Base-by-base conservation (phyloP, 2,113 vertebrate genomes). In the Trinectes maculatus region DNA sequence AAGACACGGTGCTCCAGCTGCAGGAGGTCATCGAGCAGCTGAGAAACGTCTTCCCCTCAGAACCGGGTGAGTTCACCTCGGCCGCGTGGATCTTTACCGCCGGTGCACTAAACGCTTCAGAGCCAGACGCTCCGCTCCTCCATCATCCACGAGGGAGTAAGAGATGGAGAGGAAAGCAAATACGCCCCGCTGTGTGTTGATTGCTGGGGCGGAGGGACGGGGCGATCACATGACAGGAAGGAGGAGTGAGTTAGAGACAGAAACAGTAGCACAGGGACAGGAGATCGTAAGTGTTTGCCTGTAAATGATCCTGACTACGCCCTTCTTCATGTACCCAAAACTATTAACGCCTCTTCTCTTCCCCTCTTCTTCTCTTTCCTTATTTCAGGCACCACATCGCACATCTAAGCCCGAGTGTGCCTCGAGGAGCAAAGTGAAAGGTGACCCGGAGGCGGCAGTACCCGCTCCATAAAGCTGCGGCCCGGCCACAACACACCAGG, bases 1-100 rank as follows among this genome's bases (percentile, higher is more conserved):
- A 95, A 67, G 95, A 99, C 49, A 96, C 98, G 16, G 96, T 95
- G 36, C 68, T 97, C 79, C 96, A 97, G 85, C 92, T 99, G 66
- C 97, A 99, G 83, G 96, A 99, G 77, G 98, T 99, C 62, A 99
- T 99, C 83, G 95, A 98, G 90, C 98, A 98, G 85, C 92, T 99
- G 85, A 94, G 94, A 61, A 98, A 95, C 36, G 93, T 97, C 85
- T 98, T 99, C 86, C 98, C 98, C 48, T 91, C 89, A 10, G 91
- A 93, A 79, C 86, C 89, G 8, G 90, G 91, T 88, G 65, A 89
- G 85, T 82, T 39, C 0, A 22, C 29, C 26, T 39, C 0, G 1
- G 13, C 44, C 66, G 55, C 44, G 29, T 6, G 12, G 52, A 68
- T 34, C 19, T 21, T 6, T 62, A 51, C 49, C 29, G 29, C 26